These are phyloP conservation scores for Aspiorhynchus laticeps DNA, from an alignment of 2,113 vertebrate species.

Conservation along the genomic window DNA sequence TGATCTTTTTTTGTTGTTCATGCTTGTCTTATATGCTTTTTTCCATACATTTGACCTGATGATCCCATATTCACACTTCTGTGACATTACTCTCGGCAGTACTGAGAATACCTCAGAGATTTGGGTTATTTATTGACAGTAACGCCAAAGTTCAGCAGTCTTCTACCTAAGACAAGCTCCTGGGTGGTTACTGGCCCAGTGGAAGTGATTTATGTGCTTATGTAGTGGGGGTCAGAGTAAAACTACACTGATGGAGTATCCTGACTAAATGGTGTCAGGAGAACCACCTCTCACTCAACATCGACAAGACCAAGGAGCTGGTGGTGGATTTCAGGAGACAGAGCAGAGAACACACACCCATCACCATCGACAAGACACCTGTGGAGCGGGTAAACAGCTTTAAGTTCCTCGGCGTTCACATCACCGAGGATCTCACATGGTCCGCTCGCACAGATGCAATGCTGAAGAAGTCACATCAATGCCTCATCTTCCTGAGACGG, in stretches of 20 bases:
- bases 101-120: background rate
- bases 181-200: slow-evolving; percentile 4
- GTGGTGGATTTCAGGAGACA: too few relatives aligned
- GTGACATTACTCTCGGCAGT: background rate
- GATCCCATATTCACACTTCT: background rate
- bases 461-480: too few relatives aligned
- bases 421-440: too few relatives aligned
- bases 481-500: too few relatives aligned
- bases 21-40: background rate
- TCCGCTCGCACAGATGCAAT: too few relatives aligned
- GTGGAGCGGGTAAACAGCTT: too few relatives aligned
- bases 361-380: too few relatives aligned
- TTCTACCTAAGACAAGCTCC: slow-evolving; percentile 5
- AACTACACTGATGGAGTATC: slow-evolving; percentile 7
- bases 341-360: too few relatives aligned
- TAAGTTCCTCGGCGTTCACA: too few relatives aligned
- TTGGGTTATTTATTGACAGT: slow-evolving; percentile 35
- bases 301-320: too few relatives aligned
- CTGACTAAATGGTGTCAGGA: too few relatives aligned
- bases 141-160: slow-evolving; percentile 17
- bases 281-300: too few relatives aligned
- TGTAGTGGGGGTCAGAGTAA: slow-evolving; percentile 33
- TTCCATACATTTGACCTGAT: background rate
- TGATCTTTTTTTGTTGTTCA: background rate
- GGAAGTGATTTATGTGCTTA: slow-evolving; percentile 37